Conservation (phyloP, 2,888 invertebrate genomes). For the Catocala nupta region DNA sequence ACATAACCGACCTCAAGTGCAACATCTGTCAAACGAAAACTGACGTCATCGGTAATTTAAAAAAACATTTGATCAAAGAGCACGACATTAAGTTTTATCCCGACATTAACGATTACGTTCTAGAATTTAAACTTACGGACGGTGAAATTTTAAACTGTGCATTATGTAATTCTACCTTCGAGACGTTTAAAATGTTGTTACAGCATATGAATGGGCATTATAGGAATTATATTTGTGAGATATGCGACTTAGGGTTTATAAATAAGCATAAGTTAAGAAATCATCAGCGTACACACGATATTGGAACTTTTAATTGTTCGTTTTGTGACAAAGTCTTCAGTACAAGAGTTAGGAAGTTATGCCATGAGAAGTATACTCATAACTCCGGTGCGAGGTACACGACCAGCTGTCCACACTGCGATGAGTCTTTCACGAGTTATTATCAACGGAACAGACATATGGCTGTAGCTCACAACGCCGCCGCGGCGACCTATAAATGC, state of each 20-base stretch:
- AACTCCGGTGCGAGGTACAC: constrained; percentile 72
- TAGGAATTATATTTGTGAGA: constrained; percentile 76
- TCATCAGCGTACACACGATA: constrained; percentile 74
- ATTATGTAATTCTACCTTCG: constrained; percentile 71
- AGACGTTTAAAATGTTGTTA: constrained; percentile 77
- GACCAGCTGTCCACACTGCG: constrained; percentile 76
- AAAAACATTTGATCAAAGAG: constrained; percentile 66
- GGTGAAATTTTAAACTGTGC: constrained; percentile 71
- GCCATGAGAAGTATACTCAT: constrained; percentile 79
- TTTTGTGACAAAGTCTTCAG: constrained; percentile 76
- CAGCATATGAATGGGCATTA: constrained; percentile 83
- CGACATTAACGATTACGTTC: constrained; percentile 70
- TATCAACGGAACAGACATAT: constrained; percentile 78
- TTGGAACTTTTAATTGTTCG: constrained; percentile 71
- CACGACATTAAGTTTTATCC: constrained; percentile 74
- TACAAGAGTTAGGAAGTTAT: constrained; percentile 68
- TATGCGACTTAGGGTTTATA: constrained; percentile 76
- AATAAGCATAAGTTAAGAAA: constrained; percentile 74
- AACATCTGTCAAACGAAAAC: constrained; percentile 61
- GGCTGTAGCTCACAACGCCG: constrained; percentile 71
- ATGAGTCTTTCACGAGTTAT: constrained; percentile 74
- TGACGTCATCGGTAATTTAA: constrained; percentile 63
- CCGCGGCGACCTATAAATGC: constrained; percentile 75
- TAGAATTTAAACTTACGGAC: constrained; percentile 74
- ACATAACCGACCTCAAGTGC: constrained; percentile 75